These are phyloP conservation scores for Copidosoma aretas DNA, from an alignment of 2,888 invertebrate species.

Conservation along the genomic window DNA sequence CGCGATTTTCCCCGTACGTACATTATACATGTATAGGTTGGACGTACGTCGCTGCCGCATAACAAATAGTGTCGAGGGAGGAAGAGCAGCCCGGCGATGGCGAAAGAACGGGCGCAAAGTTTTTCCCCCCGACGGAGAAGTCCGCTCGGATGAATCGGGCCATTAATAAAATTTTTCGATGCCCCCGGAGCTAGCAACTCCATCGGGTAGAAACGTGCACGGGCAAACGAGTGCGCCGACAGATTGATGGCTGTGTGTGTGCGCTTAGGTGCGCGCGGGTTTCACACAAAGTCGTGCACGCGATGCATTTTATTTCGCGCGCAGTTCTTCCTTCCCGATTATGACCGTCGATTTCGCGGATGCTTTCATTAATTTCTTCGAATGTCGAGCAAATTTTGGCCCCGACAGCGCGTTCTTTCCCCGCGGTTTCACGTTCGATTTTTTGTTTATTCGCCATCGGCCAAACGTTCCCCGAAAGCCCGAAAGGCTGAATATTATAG, in stretches of 20 bases:
- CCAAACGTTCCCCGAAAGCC: not conserved
- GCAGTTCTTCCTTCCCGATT: not conserved
- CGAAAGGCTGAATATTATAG: too few relatives aligned
- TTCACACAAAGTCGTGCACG: not conserved
- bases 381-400: not conserved
- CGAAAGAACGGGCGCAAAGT: not conserved
- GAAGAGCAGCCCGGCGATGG: not conserved
- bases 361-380: not conserved
- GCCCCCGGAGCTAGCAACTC: conserved; percentile 19
- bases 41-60: not conserved
- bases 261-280: not conserved
- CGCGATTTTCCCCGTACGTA: not conserved
- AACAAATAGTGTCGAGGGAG: not conserved
- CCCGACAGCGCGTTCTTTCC: not conserved
- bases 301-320: not conserved
- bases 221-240: not conserved
- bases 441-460: not conserved
- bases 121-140: conserved; percentile 24
- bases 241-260: not conserved
- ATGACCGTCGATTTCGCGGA: not conserved
- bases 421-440: not conserved
- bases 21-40: not conserved
- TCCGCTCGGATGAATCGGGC: conserved; percentile 33
- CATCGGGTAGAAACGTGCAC: conserved; percentile 21
- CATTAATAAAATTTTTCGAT: conserved; percentile 41